Evolutionary conservation across 2,888 invertebrate genomes (phyloP), one percentile per base, ranked within the genome.

Genomic region (Aricia artaxerxes): DNA sequence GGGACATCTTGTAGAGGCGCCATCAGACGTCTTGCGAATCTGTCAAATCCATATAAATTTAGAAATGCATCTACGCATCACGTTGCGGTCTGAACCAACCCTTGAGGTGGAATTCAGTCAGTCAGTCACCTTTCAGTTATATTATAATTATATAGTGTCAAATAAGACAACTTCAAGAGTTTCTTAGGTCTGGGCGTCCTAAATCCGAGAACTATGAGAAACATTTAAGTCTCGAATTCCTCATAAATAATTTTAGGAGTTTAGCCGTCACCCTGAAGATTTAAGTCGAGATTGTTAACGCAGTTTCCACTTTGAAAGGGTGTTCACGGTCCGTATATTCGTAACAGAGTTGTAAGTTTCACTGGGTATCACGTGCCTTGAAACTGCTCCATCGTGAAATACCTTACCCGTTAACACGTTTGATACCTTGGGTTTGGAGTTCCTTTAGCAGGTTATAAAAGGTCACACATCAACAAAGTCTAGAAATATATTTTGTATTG

Each of bases 251-350:
- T 76, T 57, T 76, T 24, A 16, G 76, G 53, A 53, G 49, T 76
- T 76, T 57, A 57, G 76, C 5, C 76, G 53, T 53, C 76, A 35
- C 76, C 76, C 57, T 53, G 76, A 57, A 57, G 76, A 80, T 78
- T 80, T 80, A 79, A 80, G 77, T 77, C 75, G 57, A 79, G 80
- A 78, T 80, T 73, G 79, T 73, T 80, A 78, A 78, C 79, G 79
- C 79, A 53, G 40, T 78, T 79, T 77, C 79, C 73, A 76, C 77
- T 77, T 64, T 77, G 77, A 77, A 79, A 77, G 79, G 78, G 83
- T 49, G 11, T 35, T 69, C 69, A 57, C 11, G 53, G 76, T 57
- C 76, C 57, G 31, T 76, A 75, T 75, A 57, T 24, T 13, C 73
- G 73, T 40, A 44, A 73, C 44, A 7, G 40, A 73, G 4, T 75